A percentile compares a stretch with the other conserved stretches of the same genome.
These are phyloP conservation scores for Ametastegia equiseti DNA, from an alignment of 2,888 invertebrate genomes.

Conservation along the genomic window DNA sequence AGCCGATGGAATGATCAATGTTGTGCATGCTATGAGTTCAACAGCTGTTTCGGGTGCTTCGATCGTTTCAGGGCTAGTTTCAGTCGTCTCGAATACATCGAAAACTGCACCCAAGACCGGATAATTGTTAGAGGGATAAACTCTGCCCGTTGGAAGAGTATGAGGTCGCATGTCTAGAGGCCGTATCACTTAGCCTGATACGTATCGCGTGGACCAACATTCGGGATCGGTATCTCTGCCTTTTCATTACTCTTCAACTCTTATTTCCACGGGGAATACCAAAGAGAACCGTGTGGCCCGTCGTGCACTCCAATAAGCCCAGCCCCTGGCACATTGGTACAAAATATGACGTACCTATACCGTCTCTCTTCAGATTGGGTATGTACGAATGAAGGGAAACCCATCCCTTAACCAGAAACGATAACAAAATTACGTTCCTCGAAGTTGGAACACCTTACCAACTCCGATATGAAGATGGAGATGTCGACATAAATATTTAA, in stretches of 20 bases:
- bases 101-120: neutral
- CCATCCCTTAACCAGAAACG: no score
- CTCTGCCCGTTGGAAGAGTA: neutral
- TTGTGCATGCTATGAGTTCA: no score
- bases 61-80: no score
- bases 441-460: no score
- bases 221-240: slow-evolving; percentile 44
- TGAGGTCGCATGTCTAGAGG: slow-evolving; percentile 42
- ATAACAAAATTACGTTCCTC: no score
- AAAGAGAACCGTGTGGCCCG: neutral
- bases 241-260: slow-evolving; percentile 48
- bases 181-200: slow-evolving; percentile 48
- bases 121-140: neutral
- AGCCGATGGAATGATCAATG: no score
- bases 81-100: neutral
- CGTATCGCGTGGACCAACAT: slow-evolving; percentile 44
- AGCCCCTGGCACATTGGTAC: neutral
- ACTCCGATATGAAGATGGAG: no score
- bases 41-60: neutral
- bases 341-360: neutral
- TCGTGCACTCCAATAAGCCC: neutral
- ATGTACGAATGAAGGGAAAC: no score
- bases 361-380: no score
- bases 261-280: slow-evolving; percentile 45
- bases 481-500: neutral